Base-by-base conservation (phyloP, 2,797 vertebrate genomes). In the Crocidura indochinensis region DNA sequence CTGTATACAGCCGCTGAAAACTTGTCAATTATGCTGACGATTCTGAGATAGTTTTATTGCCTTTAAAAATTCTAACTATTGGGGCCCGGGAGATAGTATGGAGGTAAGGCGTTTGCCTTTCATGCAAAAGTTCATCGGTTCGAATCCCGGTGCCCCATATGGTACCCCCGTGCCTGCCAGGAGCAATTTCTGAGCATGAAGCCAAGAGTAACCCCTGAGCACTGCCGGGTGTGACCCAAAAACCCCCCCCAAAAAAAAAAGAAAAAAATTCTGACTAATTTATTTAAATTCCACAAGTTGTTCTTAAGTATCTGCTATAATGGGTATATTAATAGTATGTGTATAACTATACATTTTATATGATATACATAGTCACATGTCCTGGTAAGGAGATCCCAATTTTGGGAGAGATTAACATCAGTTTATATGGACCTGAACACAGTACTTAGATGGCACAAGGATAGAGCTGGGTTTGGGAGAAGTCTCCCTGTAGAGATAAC, bases 361-460 rank as follows among this genome's bases (percentile, higher is more conserved):
- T 38, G 5, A 38, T 2, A 10, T 20, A 3, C 5, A 56, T 19
- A 26, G 46, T 15, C 8, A 8, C 29, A 1, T 71, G 31, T 12
- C 74, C 64, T 73, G 47, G 12, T 17, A 60, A 26, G 76, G 64
- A 87, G n/a, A 84, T 19, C 51, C 38, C 44, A 2, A 19, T 69
- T 49, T 69, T 8, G 38, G 11, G 56, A 20, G 14, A 60, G 56
- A 60, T 10, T 56, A 17, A 56, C 4, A 15, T 56, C 53, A 56
- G 3, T n/a, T 19, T 53, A 10, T 19, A 17, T 15, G 7, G 2
- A 10, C 1, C 1, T 8, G 5, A 10, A 15, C 2, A 2, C 3
- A 0, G 4, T 24, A 6, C 44, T 24, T 11, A 56, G 6, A 14
- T 5, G 51, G 6, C 38, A 12, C 11, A 17, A 3, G 0, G 27